A percentile compares a stretch with the other conserved stretches of the same genome.
Conservation (phyloP, 1,140 invertebrate species). For the Sitobion miscanthi region DNA sequence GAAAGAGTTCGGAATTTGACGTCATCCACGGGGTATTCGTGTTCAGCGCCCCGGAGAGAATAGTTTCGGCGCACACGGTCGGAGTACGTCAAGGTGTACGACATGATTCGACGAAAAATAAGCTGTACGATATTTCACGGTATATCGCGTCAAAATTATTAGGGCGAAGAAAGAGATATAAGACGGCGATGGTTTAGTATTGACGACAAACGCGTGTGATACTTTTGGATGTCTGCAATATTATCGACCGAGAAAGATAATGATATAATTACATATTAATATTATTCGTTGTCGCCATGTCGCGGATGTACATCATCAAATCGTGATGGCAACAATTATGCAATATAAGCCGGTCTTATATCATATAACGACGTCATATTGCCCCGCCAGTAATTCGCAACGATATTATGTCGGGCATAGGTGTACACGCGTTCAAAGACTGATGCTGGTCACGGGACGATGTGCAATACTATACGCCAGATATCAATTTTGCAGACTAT, state of each 20-base stretch:
- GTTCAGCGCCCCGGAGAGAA: not conserved
- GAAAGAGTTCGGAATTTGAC: not conserved
- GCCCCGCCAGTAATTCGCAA: not conserved
- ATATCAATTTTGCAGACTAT: not conserved
- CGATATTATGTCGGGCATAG: not conserved
- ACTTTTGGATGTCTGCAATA: no score
- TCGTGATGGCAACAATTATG: not conserved
- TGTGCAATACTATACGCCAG: not conserved
- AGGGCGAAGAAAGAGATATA: not conserved
- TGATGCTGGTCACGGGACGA: not conserved
- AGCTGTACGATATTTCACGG: not conserved
- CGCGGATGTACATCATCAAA: not conserved
- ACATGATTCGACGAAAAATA: not conserved
- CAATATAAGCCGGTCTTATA: not conserved
- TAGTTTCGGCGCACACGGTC: not conserved
- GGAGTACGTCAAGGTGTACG: not conserved
- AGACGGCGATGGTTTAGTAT: not conserved
- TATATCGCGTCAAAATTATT: not conserved
- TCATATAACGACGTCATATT: not conserved
- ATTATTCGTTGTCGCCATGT: not conserved
- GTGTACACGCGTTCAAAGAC: no score
- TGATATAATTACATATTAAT: not conserved
- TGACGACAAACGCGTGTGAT: not conserved
- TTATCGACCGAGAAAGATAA: not conserved
- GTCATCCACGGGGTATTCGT: not conserved